Percentiles rank a stretch among this genome's conserved stretches.
These are phyloP conservation scores for Heterochromis multidens DNA, from an alignment of 2,113 vertebrate species.

Conservation along the genomic window DNA sequence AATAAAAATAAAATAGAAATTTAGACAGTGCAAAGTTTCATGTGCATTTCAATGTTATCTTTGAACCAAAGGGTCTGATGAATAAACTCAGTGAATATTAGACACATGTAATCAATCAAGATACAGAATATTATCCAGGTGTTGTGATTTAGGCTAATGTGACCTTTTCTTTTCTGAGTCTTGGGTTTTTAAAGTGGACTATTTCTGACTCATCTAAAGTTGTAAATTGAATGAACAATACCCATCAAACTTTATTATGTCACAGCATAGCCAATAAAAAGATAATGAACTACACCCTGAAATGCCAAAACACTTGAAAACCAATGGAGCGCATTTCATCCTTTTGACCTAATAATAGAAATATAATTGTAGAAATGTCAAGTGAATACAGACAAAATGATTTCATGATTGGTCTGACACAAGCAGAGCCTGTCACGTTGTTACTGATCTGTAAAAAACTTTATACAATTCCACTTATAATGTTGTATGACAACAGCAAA, in stretches of 20 bases:
- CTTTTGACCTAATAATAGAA: not conserved
- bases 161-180: slow-evolving; percentile 2
- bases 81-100: not conserved
- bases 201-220: not conserved
- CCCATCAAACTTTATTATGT: not conserved
- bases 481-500: no score
- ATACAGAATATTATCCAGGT: not conserved
- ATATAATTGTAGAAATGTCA: not conserved
- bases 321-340: not conserved
- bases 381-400: not conserved
- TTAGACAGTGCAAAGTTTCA: not conserved
- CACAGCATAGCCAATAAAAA: not conserved
- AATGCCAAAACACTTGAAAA: slow-evolving; percentile 7
- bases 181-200: not conserved
- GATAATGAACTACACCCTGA: not conserved
- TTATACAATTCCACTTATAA: no score
- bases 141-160: not conserved
- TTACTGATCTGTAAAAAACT: not conserved
- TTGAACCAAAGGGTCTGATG: not conserved
- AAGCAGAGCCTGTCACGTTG: not conserved
- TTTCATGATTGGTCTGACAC: not conserved
- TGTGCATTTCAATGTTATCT: not conserved
- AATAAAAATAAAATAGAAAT: not conserved
- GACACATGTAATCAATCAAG: not conserved
- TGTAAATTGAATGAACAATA: not conserved